Percentiles rank a stretch among this genome's conserved stretches.
Evolutionary conservation across 2,113 vertebrate genomes (phyloP).

Genomic region (Clarias macrocephalus): DNA sequence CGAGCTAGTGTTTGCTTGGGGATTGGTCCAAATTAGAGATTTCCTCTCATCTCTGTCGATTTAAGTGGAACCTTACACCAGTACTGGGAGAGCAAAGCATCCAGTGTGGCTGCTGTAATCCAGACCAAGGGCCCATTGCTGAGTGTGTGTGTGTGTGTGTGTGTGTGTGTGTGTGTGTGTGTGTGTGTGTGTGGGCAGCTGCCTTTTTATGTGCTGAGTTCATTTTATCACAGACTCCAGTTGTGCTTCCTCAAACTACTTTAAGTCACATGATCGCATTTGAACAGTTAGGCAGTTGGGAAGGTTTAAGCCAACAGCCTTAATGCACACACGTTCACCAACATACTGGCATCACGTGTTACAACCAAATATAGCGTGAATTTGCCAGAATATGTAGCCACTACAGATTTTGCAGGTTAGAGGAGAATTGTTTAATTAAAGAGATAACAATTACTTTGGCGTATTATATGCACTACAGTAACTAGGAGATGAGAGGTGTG

Average conservation of each 20-base stretch:
- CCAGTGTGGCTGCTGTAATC: conserved; percentile 29
- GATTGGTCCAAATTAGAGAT: conserved; percentile 53
- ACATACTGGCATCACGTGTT: conserved; percentile 9
- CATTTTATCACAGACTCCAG: conserved; percentile 62
- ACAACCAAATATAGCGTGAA: neutral
- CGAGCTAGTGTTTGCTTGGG: conserved; percentile 49
- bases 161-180: conserved; percentile 41
- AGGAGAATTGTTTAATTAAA: conserved; percentile 7
- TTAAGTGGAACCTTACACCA: conserved; percentile 61
- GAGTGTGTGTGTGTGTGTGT: conserved; percentile 41
- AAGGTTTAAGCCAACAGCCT: conserved; percentile 7
- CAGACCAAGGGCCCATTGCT: conserved; percentile 14
- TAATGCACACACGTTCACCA: neutral
- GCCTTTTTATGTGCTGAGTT: conserved; percentile 65
- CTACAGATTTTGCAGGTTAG: conserved; percentile 29
- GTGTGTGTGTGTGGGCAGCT: conserved; percentile 60
- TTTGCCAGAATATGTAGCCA: neutral
- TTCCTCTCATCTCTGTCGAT: conserved; percentile 58
- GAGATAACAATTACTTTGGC: conserved; percentile 2
- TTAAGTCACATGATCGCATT: conserved; percentile 62
- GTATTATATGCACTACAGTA: neutral
- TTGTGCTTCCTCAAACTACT: conserved; percentile 59
- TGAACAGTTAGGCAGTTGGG: conserved; percentile 58
- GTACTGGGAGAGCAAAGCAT: conserved; percentile 36
- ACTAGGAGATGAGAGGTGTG: conserved; percentile 42